Conservation (phyloP, 2,797 vertebrate species). For the Spizella passerina region DNA sequence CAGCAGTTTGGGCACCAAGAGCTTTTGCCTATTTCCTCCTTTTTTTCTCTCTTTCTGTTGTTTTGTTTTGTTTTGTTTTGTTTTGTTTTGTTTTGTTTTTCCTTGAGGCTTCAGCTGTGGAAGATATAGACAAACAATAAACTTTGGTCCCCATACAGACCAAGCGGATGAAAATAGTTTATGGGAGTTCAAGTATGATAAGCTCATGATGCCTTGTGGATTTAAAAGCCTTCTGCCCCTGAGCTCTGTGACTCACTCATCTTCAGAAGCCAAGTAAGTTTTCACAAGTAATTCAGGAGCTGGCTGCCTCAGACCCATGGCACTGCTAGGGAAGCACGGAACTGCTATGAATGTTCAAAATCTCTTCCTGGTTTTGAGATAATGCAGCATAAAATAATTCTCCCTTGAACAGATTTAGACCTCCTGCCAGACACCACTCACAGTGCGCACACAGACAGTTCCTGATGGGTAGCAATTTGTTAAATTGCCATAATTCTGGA, state of each 20-base stretch:
- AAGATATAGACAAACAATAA: neutral
- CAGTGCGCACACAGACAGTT: neutral
- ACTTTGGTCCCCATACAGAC: neutral
- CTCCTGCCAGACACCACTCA: neutral
- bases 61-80: no score
- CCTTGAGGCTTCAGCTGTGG: neutral
- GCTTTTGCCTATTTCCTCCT: neutral
- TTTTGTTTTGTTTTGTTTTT: neutral
- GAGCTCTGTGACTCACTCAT: neutral
- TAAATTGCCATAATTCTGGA: constrained; percentile 5
- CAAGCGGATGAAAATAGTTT: neutral
- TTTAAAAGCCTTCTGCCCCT: neutral
- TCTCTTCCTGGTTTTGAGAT: neutral
- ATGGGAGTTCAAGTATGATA: neutral
- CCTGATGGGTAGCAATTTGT: neutral
- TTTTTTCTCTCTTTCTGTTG: neutral
- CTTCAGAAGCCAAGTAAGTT: neutral
- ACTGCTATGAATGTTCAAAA: neutral
- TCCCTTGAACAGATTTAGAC: neutral
- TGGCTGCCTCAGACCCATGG: neutral
- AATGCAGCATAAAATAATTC: neutral
- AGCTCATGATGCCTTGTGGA: neutral
- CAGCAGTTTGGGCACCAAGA: neutral
- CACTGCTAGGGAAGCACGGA: neutral
- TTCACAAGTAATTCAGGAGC: neutral